A percentile compares a stretch with the other conserved stretches of the same genome.
Conservation (phyloP, 2,797 vertebrate species). For the Mus caroli region DNA sequence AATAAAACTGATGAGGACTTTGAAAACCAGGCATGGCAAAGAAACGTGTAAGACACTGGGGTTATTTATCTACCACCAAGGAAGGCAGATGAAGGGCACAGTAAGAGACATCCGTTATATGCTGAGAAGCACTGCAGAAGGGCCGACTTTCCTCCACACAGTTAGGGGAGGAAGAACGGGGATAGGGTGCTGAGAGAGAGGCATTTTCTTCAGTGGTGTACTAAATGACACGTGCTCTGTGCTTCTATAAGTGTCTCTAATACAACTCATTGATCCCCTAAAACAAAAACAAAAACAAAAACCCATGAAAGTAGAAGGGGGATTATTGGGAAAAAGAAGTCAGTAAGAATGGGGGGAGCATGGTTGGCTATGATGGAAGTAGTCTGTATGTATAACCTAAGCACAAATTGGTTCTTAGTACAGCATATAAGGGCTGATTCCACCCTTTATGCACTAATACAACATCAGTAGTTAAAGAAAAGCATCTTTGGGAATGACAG, state of each 20-base stretch:
- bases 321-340: not conserved
- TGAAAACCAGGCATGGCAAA: conserved; percentile 64
- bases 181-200: not conserved
- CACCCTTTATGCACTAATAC: not conserved
- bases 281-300: not conserved
- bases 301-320: not conserved
- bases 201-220: not conserved
- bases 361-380: not conserved
- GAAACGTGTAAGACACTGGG: conserved; percentile 45
- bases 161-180: not conserved
- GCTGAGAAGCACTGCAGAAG: not conserved
- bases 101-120: not conserved
- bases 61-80: conserved; percentile 72
- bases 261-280: not conserved
- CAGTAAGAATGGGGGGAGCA: not conserved
- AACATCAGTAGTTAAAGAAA: not conserved
- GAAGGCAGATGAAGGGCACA: conserved; percentile 76
- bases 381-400: not conserved
- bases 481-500: not conserved
- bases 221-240: not conserved
- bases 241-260: not conserved
- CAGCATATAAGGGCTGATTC: conserved; percentile 15
- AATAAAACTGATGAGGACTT: conserved; percentile 81
- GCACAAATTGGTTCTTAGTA: not conserved
- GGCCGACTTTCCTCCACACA: not conserved